Percentiles rank a stretch among this genome's conserved stretches.
phyloP scores from a whole-genome alignment of 2,888 invertebrate species.

The Nasonia oneida region DNA sequence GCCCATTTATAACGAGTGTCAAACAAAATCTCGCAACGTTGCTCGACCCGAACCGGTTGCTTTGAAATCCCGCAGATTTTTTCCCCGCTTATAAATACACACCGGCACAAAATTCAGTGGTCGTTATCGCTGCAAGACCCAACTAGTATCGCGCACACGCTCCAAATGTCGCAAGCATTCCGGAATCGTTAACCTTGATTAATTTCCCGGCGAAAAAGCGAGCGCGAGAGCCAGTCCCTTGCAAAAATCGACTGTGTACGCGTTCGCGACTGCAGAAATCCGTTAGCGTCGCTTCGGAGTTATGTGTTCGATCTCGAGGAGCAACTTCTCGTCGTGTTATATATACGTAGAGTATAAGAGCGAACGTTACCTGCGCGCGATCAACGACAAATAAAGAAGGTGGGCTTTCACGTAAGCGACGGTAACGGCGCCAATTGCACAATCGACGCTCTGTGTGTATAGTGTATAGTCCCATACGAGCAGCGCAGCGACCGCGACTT shows the following conservation, averaged over 20 bases:
- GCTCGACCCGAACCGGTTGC: not conserved
- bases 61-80: not conserved
- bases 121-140: not conserved
- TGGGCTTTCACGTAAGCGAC: not conserved
- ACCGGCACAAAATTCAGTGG: not conserved
- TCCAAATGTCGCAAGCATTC: constrained; percentile 4
- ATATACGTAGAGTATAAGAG: not conserved
- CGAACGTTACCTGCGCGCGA: not conserved
- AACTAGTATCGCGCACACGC: not conserved
- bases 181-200: not conserved
- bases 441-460: not conserved
- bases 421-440: not conserved
- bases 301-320: not conserved
- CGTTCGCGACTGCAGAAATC: not conserved
- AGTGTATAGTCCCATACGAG: not conserved
- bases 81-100: not conserved
- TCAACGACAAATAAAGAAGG: constrained; percentile 19
- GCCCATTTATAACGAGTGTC: not conserved
- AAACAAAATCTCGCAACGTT: not conserved
- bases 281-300: not conserved
- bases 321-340: not conserved
- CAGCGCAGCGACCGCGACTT: not conserved
- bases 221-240: not conserved
- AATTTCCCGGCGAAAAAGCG: not conserved
- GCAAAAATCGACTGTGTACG: no score